phyloP scores from a whole-genome alignment of 2,113 vertebrate genomes.

The Bos taurus region ARS-UCD2.0 NC_037338.1:104533001-104533500 shows the following conservation, averaged over 20 bases:
- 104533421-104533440: not conserved
- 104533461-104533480: not conserved
- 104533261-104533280: not conserved
- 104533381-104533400: not conserved
- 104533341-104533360: not conserved
- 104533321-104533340: fast-evolving
- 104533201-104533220: not conserved
- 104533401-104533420: not conserved
- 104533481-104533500: too few relatives aligned
- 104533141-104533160: fast-evolving
- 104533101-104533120: not conserved
- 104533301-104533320: not conserved
- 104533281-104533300: fast-evolving
- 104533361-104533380: fast-evolving
- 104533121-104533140: not conserved
- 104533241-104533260: fast-evolving
- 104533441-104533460: not conserved
- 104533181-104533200: fast-evolving
- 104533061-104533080: not conserved
- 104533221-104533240: not conserved
- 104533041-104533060: not conserved
- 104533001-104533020: not conserved
- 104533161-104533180: not conserved
- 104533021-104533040: not conserved
- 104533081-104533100: fast-evolving